Base-by-base conservation (phyloP, 2,797 vertebrate genomes). In the Hafferia zeledoni region DNA sequence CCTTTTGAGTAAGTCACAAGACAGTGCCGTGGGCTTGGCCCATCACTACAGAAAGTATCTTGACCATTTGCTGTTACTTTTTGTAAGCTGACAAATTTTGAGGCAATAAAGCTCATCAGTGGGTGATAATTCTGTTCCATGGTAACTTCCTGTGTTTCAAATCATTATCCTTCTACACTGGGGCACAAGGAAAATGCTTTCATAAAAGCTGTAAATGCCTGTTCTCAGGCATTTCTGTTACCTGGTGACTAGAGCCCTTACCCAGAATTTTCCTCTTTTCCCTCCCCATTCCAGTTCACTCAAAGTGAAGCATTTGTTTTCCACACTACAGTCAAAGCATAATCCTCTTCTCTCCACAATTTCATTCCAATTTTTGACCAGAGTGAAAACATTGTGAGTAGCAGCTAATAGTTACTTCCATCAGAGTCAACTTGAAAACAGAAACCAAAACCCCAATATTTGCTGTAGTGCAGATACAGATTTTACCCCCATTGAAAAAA, bases 41-140 rank as follows among this genome's bases (percentile, higher is more conserved):
- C 55, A 1, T 77, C 79, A 76, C 46, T 37, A 67, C 71, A 75
- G 75, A 87, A 80, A 83, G 77, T 82, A 86, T 92, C 87, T 90
- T 31, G 24, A 94, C 82, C 67, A 27, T 20, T 83, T 87, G 60
- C 83, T 92, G 57, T 59, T 84, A 76, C 81, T 93, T 95, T 95
- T 94, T 89, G 81, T 89, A 94, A 74, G 80, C 71, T 84, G 71
- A 71, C 80, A 86, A 60, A 88, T 79, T 88, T 83, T 74, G 57
- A 82, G 80, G 86, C 89, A 91, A 88, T 49, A 79, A 72, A 87
- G 71, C 47, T 89, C 49, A 82, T 76, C 78, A 89, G 59, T 69
- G 67, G 41, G 39, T 77, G 68, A 89, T 72, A 91, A 74, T 90
- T 89, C 53, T 89, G 39, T 71, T 93, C 60, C 75, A 65, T 70